Conservation (phyloP, 2,888 invertebrate species). For the Syrista parreyssii region DNA sequence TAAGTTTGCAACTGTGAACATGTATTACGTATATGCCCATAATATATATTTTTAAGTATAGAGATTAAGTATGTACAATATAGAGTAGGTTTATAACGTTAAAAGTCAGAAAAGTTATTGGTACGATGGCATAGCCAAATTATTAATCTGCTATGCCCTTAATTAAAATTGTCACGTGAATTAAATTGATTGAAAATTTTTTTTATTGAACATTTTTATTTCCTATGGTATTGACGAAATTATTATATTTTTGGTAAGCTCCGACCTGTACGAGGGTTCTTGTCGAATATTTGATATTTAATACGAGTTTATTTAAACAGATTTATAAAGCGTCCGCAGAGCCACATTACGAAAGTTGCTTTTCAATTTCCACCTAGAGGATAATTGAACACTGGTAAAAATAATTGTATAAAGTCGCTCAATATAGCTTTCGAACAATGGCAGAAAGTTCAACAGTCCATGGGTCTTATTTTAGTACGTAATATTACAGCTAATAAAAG, state of each 20-base stretch:
- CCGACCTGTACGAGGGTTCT: neutral
- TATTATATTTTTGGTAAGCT: neutral
- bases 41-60: neutral
- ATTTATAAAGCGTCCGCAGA: neutral
- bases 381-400: neutral
- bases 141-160: neutral
- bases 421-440: neutral
- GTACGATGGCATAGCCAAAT: too few species aligned
- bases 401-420: neutral
- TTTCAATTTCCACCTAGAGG: neutral
- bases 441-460: neutral
- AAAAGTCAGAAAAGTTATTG: neutral
- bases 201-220: neutral
- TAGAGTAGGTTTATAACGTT: neutral
- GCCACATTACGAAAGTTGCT: neutral
- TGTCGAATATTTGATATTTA: neutral
- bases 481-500: neutral
- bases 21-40: neutral
- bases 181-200: neutral
- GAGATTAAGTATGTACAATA: neutral
- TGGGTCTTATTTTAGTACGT: neutral
- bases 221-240: neutral
- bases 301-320: neutral
- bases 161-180: neutral
- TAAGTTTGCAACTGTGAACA: neutral